phyloP scores from a whole-genome alignment of 92 coral and sea anemone species.

The Parazoanthus darwini region DNA sequence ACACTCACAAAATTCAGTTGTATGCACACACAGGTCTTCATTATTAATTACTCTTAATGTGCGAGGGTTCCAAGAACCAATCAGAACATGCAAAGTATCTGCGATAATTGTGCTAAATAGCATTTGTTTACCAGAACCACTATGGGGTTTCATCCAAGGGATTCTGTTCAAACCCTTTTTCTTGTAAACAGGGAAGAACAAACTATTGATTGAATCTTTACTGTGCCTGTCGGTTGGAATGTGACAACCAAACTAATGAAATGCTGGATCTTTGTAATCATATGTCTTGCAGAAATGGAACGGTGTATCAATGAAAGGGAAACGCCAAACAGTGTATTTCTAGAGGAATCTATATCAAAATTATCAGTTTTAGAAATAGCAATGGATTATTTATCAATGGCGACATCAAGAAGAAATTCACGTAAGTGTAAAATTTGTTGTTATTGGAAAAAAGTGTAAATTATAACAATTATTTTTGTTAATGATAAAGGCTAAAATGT shows the following conservation, averaged over 20 bases:
- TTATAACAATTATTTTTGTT: too few species aligned
- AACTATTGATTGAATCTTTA: background rate
- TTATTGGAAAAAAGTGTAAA: too few species aligned
- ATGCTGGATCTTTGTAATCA: conserved; percentile 10
- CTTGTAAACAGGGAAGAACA: background rate
- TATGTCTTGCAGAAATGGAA: conserved; percentile 79
- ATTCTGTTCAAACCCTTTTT: background rate
- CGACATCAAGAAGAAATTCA: conserved; percentile 84
- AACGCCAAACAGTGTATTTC: conserved; percentile 77
- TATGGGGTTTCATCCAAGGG: too few species aligned
- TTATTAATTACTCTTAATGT: too few species aligned
- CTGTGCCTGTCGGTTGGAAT: too few species aligned
- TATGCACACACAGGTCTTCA: too few species aligned
- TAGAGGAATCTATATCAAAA: conserved; percentile 65
- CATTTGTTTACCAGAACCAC: background rate
- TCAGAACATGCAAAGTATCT: too few species aligned
- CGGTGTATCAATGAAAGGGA: conserved; percentile 57
- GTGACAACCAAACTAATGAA: background rate
- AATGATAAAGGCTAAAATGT: too few species aligned
- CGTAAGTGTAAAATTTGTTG: conserved; percentile 66
- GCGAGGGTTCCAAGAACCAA: too few species aligned
- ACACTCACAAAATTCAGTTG: too few species aligned
- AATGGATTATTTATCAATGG: conserved; percentile 76
- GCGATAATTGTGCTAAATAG: too few species aligned
- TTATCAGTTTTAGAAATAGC: conserved; percentile 85